A percentile compares a stretch with the other conserved stretches of the same genome.
phyloP scores from a whole-genome alignment of 2,888 invertebrate species.

The Argynnis bischoffii region DNA sequence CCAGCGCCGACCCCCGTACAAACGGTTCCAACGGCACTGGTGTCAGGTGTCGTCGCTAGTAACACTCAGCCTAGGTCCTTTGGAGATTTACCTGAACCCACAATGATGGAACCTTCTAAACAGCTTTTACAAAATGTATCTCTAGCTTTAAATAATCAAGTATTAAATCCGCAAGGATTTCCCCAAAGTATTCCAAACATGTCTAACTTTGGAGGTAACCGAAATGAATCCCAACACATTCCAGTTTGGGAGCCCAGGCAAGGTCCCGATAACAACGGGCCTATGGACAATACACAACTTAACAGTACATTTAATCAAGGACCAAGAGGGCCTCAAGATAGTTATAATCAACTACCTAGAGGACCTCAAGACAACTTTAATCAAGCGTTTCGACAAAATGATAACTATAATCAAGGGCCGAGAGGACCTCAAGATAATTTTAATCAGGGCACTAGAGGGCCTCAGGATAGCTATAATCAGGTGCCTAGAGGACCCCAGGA shows the following conservation, averaged over 20 bases:
- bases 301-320: slow-evolving; percentile 27
- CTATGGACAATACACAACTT: slow-evolving; percentile 18
- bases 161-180: slow-evolving; percentile 15
- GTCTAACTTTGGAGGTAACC: slow-evolving; percentile 20
- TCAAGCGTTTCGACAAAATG: slow-evolving; percentile 15
- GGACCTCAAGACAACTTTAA: slow-evolving; percentile 15
- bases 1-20: slow-evolving; percentile 38
- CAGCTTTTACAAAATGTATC: slow-evolving; percentile 11
- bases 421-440: slow-evolving; percentile 22
- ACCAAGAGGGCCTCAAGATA: slow-evolving; percentile 30
- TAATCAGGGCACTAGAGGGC: slow-evolving; percentile 10
- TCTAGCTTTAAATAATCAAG: slow-evolving; percentile 11
- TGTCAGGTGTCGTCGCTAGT: slow-evolving; percentile 52
- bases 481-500: slow-evolving; percentile 16
- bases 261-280: slow-evolving; percentile 19
- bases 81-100: slow-evolving; percentile 58
- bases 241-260: slow-evolving; percentile 34
- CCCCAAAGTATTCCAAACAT: slow-evolving; percentile 18
- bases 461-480: slow-evolving; percentile 22
- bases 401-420: slow-evolving; percentile 17
- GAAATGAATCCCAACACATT: slow-evolving; percentile 3
- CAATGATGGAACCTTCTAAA: slow-evolving; percentile 21
- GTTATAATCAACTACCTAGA: slow-evolving; percentile 28
- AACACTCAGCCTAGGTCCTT: slow-evolving; percentile 64
- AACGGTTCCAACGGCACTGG: slow-evolving; percentile 31